Base-by-base conservation (phyloP, 2,888 invertebrate genomes). In the Miltochrista miniata region DNA sequence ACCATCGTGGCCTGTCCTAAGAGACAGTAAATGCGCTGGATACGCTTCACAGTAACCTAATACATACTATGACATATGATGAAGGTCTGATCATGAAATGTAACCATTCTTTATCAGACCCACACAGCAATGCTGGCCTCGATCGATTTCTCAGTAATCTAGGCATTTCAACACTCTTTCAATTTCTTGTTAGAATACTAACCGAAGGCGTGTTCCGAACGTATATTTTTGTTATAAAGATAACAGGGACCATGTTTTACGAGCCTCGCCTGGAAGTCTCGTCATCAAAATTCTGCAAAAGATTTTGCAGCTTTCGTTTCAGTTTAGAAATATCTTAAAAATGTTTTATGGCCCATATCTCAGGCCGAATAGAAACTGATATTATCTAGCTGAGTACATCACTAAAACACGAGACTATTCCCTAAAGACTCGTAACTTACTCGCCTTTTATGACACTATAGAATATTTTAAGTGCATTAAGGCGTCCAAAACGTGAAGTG, bases 401-500 rank as follows among this genome's bases (percentile, higher is more conserved):
- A 67, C 68, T 68, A 61, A 56, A 62, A 66, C 56, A 53, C 48
- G 47, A 52, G 58, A 64, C 48, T 57, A 67, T 68, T 77, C 86
- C 79, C 59, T 33, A 40, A 78, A 63, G 82, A 59, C 64, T 64
- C 81, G 76, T 88, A 85, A 81, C 74, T 87, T 78, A 83, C 69
- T 66, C 73, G 71, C 72, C 75, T 85, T 87, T 86, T 88, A 88
- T 85, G 83, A 82, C 79, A 81, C 79, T 79, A 78, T 83, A 76
- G 84, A 87, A 88, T 88, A 87, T 85, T 86, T 86, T 84, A 83
- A 87, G 80, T 81, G 81, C 83, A 83, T 81, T 80, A 80, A 78
- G 76, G 72, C 76, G 60, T 61, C 70, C 68, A 57, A 66, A 69
- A 64, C 51, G 54, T 59, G 56, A 64, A 56, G 46, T 54, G 40